A percentile compares a stretch with the other conserved stretches of the same genome.
phyloP scores from a whole-genome alignment of 2,888 invertebrate genomes.

The Sarcophaga rosellei region DNA sequence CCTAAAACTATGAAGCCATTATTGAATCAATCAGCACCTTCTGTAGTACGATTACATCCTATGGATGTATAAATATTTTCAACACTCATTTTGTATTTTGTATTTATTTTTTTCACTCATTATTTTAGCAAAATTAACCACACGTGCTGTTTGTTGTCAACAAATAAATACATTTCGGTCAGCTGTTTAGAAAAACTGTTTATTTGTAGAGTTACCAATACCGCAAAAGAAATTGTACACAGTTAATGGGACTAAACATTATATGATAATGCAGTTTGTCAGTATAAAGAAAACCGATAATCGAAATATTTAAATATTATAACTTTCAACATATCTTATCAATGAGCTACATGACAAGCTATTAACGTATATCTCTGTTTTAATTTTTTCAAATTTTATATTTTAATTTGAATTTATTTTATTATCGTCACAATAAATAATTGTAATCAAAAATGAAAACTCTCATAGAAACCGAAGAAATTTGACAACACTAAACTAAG shows the following conservation, averaged over 20 bases:
- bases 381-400: too few relatives aligned
- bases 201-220: not conserved
- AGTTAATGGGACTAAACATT: too few relatives aligned
- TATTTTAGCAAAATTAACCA: not conserved
- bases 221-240: not conserved
- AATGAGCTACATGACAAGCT: too few relatives aligned
- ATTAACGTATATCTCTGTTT: too few relatives aligned
- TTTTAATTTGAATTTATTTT: too few relatives aligned
- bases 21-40: slow-evolving; percentile 90
- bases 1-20: slow-evolving; percentile 89
- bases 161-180: not conserved
- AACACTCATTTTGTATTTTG: slow-evolving; percentile 72
- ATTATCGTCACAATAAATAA: not conserved
- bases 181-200: not conserved
- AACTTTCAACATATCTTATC: too few relatives aligned
- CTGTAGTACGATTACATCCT: slow-evolving; percentile 90
- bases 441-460: not conserved
- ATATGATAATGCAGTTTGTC: too few relatives aligned
- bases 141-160: slow-evolving; percentile 46
- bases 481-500: not conserved
- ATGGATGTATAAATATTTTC: slow-evolving; percentile 87
- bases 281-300: too few relatives aligned
- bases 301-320: too few relatives aligned
- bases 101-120: not conserved
- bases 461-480: not conserved